phyloP scores from a whole-genome alignment of 1,140 invertebrate species.

The Anthonomus grandis region DNA sequence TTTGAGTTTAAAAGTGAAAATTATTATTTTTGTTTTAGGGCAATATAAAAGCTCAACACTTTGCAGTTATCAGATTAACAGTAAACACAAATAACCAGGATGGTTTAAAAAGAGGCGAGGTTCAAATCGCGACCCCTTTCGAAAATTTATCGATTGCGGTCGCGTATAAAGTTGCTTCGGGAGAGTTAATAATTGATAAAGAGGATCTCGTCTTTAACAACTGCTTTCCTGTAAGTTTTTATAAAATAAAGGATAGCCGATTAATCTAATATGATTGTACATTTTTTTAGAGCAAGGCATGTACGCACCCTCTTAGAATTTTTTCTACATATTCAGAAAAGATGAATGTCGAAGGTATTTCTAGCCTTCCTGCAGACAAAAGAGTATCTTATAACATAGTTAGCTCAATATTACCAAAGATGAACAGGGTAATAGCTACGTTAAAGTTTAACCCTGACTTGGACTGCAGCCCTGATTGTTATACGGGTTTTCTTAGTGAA shows the following conservation, averaged over 20 bases:
- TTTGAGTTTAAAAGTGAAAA: too few relatives aligned
- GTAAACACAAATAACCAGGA: conserved; percentile 67
- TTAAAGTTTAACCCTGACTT: conserved; percentile 62
- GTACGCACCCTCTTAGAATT: conserved; percentile 67
- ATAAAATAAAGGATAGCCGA: background rate
- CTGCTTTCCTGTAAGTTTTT: conserved; percentile 72
- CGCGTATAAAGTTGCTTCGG: conserved; percentile 60
- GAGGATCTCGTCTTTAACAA: conserved; percentile 70
- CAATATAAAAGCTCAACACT: conserved; percentile 62
- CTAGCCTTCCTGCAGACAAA: conserved; percentile 52
- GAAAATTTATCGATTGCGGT: conserved; percentile 64
- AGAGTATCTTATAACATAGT: conserved; percentile 47
- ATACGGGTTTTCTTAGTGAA: conserved; percentile 62
- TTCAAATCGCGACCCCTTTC: conserved; percentile 72
- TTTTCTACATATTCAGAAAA: conserved; percentile 70
- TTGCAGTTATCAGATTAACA: conserved; percentile 71
- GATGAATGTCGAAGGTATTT: conserved; percentile 60
- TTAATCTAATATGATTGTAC: background rate
- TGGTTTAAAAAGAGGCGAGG: conserved; percentile 65
- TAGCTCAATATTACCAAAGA: conserved; percentile 51
- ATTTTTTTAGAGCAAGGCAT: conserved; percentile 69
- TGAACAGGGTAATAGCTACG: conserved; percentile 49
- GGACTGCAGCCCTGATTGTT: conserved; percentile 71
- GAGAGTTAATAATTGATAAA: conserved; percentile 58
- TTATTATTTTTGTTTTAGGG: conserved; percentile 45